phyloP scores from a whole-genome alignment of 2,888 invertebrate species.

The Athalia rosae region DNA sequence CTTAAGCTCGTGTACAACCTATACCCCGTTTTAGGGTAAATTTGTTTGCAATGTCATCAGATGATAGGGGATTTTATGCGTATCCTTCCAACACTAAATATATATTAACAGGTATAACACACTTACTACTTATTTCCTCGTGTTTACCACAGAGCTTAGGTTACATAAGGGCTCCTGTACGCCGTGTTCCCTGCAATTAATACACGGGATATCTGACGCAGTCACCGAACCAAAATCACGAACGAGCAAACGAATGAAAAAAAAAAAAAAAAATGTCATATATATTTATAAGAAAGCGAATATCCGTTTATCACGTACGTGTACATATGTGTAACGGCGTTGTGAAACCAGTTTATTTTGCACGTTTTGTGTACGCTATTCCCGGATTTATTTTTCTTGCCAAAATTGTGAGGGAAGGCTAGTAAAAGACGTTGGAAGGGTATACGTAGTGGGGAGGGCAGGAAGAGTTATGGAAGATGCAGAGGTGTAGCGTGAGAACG shows the following conservation, averaged over 20 bases:
- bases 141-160: slow-evolving; percentile 2
- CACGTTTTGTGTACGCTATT: no score
- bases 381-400: no score
- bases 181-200: no score
- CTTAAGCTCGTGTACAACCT: no score
- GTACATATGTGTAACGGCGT: no score
- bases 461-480: slow-evolving; percentile 11
- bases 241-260: neutral
- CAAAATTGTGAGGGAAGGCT: neutral
- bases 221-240: no score
- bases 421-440: no score
- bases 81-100: neutral
- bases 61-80: slow-evolving; percentile 51
- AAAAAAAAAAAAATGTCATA: no score
- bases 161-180: slow-evolving; percentile 32
- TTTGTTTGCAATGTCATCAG: slow-evolving; percentile 56
- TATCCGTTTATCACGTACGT: neutral
- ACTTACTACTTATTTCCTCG: slow-evolving; percentile 7
- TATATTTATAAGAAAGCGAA: neutral
- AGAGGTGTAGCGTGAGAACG: neutral
- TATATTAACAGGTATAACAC: slow-evolving; percentile 16
- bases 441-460: no score
- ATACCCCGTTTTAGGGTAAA: slow-evolving; percentile 53
- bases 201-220: no score
- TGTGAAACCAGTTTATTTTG: no score